Conservation (phyloP, 2,113 vertebrate genomes). For the Tragelaphus strepsiceros region DNA sequence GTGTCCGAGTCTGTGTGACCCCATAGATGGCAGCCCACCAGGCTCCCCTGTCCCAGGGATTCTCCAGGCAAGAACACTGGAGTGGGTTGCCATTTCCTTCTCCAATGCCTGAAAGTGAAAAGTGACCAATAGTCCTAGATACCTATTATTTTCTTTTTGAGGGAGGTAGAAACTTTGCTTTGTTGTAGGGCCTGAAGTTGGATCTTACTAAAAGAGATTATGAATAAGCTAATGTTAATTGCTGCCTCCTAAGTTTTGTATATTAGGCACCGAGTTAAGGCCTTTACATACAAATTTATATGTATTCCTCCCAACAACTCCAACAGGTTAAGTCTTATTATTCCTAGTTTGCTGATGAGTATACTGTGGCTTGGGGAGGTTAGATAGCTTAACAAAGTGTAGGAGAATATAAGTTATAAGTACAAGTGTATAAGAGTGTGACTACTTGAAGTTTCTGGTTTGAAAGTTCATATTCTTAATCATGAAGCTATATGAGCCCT, state of each 20-base stretch:
- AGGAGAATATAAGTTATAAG: neutral
- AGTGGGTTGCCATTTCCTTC: too few relatives aligned
- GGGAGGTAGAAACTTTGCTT: neutral
- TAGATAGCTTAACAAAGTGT: neutral
- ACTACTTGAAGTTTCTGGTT: neutral
- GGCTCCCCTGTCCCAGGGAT: too few relatives aligned
- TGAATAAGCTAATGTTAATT: neutral
- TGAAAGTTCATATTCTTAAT: constrained; percentile 9
- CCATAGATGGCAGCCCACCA: too few relatives aligned
- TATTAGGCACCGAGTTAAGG: neutral
- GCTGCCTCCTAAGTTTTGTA: neutral
- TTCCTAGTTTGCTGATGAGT: constrained; percentile 2
- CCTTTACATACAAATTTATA: neutral
- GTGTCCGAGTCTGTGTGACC: too few relatives aligned
- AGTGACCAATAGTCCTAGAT: neutral
- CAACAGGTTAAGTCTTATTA: neutral
- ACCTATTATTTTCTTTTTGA: neutral
- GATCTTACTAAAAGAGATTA: neutral
- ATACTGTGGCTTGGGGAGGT: neutral
- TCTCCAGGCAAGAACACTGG: too few relatives aligned
- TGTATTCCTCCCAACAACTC: neutral
- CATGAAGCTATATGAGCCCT: neutral
- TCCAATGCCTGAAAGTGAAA: too few relatives aligned
- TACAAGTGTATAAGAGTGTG: neutral
- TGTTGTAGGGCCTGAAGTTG: neutral